phyloP scores from a whole-genome alignment of 2,113 vertebrate genomes.

The Zapornia atra region DNA sequence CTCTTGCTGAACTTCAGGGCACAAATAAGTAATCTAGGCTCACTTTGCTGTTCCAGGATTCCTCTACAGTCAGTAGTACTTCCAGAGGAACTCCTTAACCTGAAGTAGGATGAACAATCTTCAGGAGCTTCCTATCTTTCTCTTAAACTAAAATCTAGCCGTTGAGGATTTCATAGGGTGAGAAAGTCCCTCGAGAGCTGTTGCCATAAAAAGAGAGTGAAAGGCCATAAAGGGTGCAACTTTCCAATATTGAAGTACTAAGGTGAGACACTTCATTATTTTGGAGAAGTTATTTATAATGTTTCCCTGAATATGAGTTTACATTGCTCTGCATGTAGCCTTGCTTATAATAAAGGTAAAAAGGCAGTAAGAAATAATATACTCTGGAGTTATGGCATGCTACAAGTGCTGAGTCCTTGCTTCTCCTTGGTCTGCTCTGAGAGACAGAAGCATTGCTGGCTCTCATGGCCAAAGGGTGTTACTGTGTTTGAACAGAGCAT shows the following conservation, averaged over 20 bases:
- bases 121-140: neutral
- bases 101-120: neutral
- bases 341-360: neutral
- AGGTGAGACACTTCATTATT: neutral
- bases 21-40: neutral
- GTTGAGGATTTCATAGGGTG: neutral
- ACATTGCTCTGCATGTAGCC: neutral
- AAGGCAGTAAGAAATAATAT: rapidly evolving
- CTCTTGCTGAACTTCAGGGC: neutral
- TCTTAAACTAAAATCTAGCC: neutral
- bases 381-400: neutral
- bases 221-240: neutral
- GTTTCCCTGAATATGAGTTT: neutral
- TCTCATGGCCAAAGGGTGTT: slow-evolving; percentile 14
- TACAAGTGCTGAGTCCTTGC: neutral
- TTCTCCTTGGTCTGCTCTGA: neutral
- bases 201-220: neutral
- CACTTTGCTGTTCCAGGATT: neutral
- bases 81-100: neutral
- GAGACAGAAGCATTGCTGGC: neutral
- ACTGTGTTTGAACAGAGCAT: neutral
- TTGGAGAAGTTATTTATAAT: neutral
- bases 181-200: neutral
- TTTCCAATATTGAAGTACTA: neutral
- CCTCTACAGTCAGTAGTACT: neutral